These are phyloP conservation scores for Chelonoidis abingdonii DNA, from an alignment of 2,113 vertebrate genomes.

Conservation along the genomic window DNA sequence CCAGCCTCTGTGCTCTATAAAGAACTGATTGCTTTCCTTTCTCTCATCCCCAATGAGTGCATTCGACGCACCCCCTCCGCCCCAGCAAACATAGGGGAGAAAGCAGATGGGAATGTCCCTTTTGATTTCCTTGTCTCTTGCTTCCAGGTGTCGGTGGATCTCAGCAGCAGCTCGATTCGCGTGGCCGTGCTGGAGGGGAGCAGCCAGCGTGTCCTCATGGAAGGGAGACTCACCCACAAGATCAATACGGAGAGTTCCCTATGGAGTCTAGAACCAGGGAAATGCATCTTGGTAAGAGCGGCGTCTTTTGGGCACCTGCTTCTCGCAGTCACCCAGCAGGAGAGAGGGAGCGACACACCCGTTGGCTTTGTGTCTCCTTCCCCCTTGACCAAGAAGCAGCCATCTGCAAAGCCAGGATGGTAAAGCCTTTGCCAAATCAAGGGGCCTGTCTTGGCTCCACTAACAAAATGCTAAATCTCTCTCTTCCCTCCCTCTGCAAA, in stretches of 20 bases:
- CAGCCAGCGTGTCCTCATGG: conserved; percentile 85
- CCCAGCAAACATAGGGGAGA: neutral
- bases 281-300: conserved; percentile 87
- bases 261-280: conserved; percentile 95
- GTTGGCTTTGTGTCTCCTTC: neutral
- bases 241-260: conserved; percentile 94
- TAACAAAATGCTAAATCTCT: neutral
- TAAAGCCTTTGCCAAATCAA: neutral
- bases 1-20: neutral
- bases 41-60: neutral
- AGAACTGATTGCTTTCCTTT: neutral
- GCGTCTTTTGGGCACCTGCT: neutral
- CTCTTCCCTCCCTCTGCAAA: neutral
- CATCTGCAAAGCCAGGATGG: neutral
- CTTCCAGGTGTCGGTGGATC: conserved; percentile 87
- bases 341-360: neutral
- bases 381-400: no score
- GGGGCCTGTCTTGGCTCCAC: neutral
- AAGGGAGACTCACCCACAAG: conserved; percentile 93
- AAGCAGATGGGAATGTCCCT: neutral
- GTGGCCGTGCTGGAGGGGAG: conserved; percentile 84
- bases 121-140: neutral
- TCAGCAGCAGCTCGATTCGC: conserved; percentile 80
- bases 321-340: neutral
- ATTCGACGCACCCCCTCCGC: neutral